These are phyloP conservation scores for Girardia tigrina DNA, from an alignment of 2,888 invertebrate species.

Conservation along the genomic window DNA sequence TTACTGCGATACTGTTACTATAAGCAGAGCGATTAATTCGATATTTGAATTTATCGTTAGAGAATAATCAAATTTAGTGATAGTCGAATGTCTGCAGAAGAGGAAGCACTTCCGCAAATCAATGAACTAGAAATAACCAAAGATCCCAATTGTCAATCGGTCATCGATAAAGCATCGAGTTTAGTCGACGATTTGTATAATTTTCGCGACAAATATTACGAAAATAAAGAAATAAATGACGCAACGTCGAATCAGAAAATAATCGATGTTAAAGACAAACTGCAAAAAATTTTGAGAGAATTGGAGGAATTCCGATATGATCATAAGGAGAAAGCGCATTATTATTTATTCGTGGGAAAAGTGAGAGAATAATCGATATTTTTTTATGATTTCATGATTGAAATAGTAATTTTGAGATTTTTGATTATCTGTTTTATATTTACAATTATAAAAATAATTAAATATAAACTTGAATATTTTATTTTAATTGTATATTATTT, in stretches of 20 bases:
- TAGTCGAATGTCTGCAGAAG: neutral
- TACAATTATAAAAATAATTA: no score
- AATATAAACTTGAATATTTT: no score
- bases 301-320: slow-evolving; percentile 57
- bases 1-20: slow-evolving; percentile 20
- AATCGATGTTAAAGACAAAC: slow-evolving; percentile 58
- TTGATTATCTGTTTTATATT: no score
- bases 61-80: neutral
- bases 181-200: slow-evolving; percentile 57
- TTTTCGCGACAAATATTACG: slow-evolving; percentile 67
- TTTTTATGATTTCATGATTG: no score
- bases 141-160: neutral
- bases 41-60: neutral
- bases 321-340: slow-evolving; percentile 43
- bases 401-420: no score
- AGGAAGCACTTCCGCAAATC: neutral
- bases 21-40: neutral
- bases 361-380: slow-evolving; percentile 26
- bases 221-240: slow-evolving; percentile 58
- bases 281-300: slow-evolving; percentile 56
- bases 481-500: no score
- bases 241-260: slow-evolving; percentile 59
- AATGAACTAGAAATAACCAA: neutral
- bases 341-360: slow-evolving; percentile 59
- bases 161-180: neutral